Evolutionary conservation across 2,888 invertebrate species (phyloP), one percentile per base, ranked within the genome.

Genomic region (Dasypogon diadema): DNA sequence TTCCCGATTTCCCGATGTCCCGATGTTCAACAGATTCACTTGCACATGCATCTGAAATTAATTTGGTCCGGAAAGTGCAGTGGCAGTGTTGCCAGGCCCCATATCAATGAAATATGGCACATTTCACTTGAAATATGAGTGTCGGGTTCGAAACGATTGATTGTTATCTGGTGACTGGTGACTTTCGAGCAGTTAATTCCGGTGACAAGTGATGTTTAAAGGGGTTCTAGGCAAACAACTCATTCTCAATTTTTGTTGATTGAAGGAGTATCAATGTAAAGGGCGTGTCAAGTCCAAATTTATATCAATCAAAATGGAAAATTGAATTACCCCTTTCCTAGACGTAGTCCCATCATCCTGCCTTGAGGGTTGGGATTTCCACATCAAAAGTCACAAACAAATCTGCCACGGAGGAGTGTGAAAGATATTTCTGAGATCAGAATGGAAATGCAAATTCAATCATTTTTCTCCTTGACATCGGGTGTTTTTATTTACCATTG

Each of bases 381-480:
- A 51, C 70, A 70, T 70, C 70, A 70, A 54, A 70, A 70, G 54
- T 70, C 34, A 54, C 70, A 70, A 70, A 70, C 70, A 70, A 70
- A 70, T 70, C 70, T 46, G 70, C 54, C 37, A 16, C 37, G 21
- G 26, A 16, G 30, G 54, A 56, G 30, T 30, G 6, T 42, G 42
- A 42, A 42, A 42, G 30, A 34, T 70, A 34, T 70, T 70, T 48
- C 34, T 51, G 4, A 34, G 70, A 46, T 51, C 51, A n/a, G 34
- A 30, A 70, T 70, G 34, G 54, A 70, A 70, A 70, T 70, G 70
- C 70, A 70, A 70, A 70, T 70, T 54, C 70, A 70, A 70, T 70
- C 70, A 70, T 70, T 70, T 70, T 70, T 70, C 70, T 70, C 70
- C 34, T 70, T 54, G 70, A 70, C 70, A 70, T 70, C 51, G 70